Evolutionary conservation across 2,888 invertebrate genomes (phyloP).

Genomic region (Mythimna impura): DNA sequence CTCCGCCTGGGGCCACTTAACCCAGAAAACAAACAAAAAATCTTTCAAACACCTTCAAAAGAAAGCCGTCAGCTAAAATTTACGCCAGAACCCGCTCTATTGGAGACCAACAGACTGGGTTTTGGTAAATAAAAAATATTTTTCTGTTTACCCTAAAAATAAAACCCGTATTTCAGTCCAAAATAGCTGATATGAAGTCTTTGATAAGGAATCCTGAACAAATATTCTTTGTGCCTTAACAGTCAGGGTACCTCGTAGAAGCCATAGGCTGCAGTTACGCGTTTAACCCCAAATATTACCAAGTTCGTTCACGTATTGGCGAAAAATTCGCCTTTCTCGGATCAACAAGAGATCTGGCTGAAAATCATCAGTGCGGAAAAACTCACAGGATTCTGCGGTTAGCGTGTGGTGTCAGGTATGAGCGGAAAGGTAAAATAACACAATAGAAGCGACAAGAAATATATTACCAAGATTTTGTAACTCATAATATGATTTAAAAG

Average conservation of each 20-base stretch:
- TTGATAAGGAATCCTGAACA: constrained; percentile 69
- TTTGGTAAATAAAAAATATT: constrained; percentile 2
- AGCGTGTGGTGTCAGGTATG: constrained; percentile 50
- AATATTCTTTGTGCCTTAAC: constrained; percentile 63
- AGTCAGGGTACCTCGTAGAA: constrained; percentile 66
- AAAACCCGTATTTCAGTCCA: neutral
- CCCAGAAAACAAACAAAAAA: neutral
- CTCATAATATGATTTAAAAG: too few relatives aligned
- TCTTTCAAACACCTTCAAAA: neutral
- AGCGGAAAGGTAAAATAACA: constrained; percentile 16
- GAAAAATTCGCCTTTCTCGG: constrained; percentile 86
- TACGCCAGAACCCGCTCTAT: constrained; percentile 7
- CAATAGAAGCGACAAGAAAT: neutral
- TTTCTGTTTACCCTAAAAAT: constrained; percentile 27
- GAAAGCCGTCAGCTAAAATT: neutral
- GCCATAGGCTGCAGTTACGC: constrained; percentile 63
- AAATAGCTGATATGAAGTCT: constrained; percentile 43
- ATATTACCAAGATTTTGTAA: too few relatives aligned
- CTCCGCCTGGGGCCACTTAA: neutral
- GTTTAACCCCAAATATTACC: constrained; percentile 77
- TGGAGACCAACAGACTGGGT: neutral
- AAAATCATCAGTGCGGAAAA: constrained; percentile 87
- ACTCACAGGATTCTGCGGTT: constrained; percentile 78
- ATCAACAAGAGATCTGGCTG: constrained; percentile 88
- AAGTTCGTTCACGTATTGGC: constrained; percentile 82